A percentile compares a stretch with the other conserved stretches of the same genome.
Evolutionary conservation across 2,888 invertebrate genomes (phyloP).

Genomic region (Rotaria socialis): DNA sequence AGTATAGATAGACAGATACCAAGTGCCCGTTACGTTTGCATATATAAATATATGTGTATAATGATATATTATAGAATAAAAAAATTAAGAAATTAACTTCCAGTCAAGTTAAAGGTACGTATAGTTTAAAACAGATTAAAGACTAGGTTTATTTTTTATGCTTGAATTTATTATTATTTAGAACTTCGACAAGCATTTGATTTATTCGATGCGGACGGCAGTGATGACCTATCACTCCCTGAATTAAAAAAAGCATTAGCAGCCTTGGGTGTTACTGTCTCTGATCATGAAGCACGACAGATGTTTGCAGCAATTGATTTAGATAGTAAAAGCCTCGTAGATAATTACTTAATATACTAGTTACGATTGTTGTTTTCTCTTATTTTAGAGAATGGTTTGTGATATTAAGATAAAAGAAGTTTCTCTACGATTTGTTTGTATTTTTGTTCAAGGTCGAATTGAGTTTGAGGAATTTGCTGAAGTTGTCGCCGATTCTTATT

Average conservation of each 20-base stretch:
- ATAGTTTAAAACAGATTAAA: background rate
- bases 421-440: background rate
- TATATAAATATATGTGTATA: background rate
- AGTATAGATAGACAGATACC: background rate
- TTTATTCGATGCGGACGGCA: background rate
- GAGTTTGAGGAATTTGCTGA: slow-evolving; percentile 24
- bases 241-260: background rate
- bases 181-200: slow-evolving; percentile 25
- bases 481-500: slow-evolving; percentile 11
- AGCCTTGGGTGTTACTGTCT: background rate
- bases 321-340: background rate
- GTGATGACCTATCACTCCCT: background rate
- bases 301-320: slow-evolving; percentile 32
- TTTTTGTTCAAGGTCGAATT: background rate
- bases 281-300: slow-evolving; percentile 12
- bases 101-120: background rate
- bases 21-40: too few relatives aligned
- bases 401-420: background rate
- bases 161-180: background rate
- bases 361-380: background rate
- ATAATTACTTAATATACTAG: too few relatives aligned
- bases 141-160: too few relatives aligned
- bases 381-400: slow-evolving; percentile 20
- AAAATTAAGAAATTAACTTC: background rate
- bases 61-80: background rate